Conservation (phyloP, 2,888 invertebrate species). For the Eupithecia abbreviata region DNA sequence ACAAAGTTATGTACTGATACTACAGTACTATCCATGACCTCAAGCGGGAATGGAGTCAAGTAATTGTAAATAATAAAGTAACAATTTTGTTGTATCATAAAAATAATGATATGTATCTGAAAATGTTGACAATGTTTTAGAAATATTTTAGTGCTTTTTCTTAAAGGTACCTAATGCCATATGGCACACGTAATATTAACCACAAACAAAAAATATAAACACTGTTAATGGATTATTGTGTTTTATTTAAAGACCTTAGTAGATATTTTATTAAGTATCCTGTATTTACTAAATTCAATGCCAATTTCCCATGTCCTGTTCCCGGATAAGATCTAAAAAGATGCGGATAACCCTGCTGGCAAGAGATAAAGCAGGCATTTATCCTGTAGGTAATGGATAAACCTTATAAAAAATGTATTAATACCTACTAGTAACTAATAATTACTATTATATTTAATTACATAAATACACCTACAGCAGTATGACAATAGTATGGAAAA, state of each 20-base stretch:
- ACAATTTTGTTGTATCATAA: conserved; percentile 68
- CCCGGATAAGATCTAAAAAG: no score
- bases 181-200: conserved; percentile 80
- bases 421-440: no score
- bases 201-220: conserved; percentile 81
- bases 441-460: no score
- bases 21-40: conserved; percentile 29
- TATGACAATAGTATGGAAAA: no score
- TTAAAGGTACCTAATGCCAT: conserved; percentile 76
- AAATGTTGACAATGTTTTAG: conserved; percentile 75
- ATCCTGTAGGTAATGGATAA: no score
- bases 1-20: conserved; percentile 61
- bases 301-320: no score
- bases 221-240: conserved; percentile 75
- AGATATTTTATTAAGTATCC: no score
- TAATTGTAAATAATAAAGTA: conserved; percentile 56
- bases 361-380: no score
- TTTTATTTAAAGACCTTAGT: conserved; percentile 53
- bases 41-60: conserved; percentile 34
- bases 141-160: conserved; percentile 76
- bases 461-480: no score
- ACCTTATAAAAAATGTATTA: no score
- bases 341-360: no score
- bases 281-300: no score
- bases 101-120: conserved; percentile 64